Evolutionary conservation across 2,888 invertebrate species (phyloP), one percentile per base, ranked within the genome.

Genomic region (Lasioglossum zephyrum): DNA sequence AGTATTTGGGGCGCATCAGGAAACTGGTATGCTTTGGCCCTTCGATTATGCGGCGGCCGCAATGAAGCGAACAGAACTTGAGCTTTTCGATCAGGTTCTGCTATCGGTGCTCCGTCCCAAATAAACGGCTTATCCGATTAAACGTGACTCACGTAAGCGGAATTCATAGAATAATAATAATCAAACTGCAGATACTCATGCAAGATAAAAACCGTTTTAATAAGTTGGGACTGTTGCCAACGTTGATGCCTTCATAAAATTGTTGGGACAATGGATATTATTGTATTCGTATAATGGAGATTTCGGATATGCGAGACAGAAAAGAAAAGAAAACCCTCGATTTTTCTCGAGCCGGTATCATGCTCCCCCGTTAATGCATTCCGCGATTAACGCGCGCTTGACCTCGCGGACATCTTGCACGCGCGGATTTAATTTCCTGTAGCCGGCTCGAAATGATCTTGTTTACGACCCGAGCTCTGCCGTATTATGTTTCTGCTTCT

Each of bases 401-500:
- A 69, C 66, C 66, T 76, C 76, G 53, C 39, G 39, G 66, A 18
- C 39, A 36, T 44, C 57, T 57, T 31, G 36, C 39, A 22, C 76
- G 39, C 39, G 69, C 73, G 63, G 70, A 79, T 86, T 86, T 74
- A 77, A 86, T 86, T 86, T 60, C 73, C 2, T 72, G 6, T n/a
- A n/a, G 26, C 2, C 39, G 81, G 31, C 78, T 76, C 57, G 36
- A 70, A 70, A 74, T 76, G 44, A 60, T 74, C 78, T 76, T 81
- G 66, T 81, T 86, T 80, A 75, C 77, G 74, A 73, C 57, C 49
- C 63, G 13, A 36, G 66, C 36, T 69, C 4, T 36, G 36, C 13
- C 36, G 85, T 81, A 86, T 86, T 60, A 79, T 76, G 69, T 81
- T 85, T 16, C 26, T 13, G 57, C 39, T 11, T 76, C 18, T 36